Conservation (phyloP, 1,140 invertebrate species). For the Ganaspis sp. region DNA sequence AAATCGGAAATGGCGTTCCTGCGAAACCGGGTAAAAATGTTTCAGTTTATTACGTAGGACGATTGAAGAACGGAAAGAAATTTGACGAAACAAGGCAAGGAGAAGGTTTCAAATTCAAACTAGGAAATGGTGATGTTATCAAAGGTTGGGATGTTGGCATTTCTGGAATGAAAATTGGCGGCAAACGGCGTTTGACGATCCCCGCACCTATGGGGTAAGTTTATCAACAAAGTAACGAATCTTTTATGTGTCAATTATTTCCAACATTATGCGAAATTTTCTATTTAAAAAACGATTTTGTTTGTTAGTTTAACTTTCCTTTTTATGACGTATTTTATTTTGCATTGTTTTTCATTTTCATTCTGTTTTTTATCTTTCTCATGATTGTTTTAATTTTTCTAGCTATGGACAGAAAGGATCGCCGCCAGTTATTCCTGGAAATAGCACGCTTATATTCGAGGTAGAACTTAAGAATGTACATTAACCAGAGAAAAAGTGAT, state of each 20-base stretch:
- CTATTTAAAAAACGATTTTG: too few relatives aligned
- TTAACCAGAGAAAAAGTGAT: slow-evolving; percentile 72
- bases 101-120: slow-evolving; percentile 88
- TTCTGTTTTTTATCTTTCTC: slow-evolving; percentile 35
- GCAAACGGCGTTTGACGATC: slow-evolving; percentile 89
- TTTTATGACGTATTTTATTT: too few relatives aligned
- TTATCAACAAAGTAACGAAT: too few relatives aligned
- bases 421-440: slow-evolving; percentile 89
- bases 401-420: slow-evolving; percentile 89
- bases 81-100: slow-evolving; percentile 86
- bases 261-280: neutral
- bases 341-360: too few relatives aligned
- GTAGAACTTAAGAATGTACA: slow-evolving; percentile 90
- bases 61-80: slow-evolving; percentile 88
- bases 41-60: slow-evolving; percentile 86
- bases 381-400: slow-evolving; percentile 65
- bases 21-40: slow-evolving; percentile 88
- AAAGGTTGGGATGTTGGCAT: slow-evolving; percentile 94
- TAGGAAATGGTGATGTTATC: slow-evolving; percentile 92
- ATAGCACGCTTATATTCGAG: slow-evolving; percentile 90
- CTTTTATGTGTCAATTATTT: too few relatives aligned
- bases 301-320: too few relatives aligned
- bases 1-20: slow-evolving; percentile 84
- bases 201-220: slow-evolving; percentile 90
- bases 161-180: slow-evolving; percentile 93